phyloP scores from a whole-genome alignment of 2,113 vertebrate genomes.

The Herpetotheres cachinnans region DNA sequence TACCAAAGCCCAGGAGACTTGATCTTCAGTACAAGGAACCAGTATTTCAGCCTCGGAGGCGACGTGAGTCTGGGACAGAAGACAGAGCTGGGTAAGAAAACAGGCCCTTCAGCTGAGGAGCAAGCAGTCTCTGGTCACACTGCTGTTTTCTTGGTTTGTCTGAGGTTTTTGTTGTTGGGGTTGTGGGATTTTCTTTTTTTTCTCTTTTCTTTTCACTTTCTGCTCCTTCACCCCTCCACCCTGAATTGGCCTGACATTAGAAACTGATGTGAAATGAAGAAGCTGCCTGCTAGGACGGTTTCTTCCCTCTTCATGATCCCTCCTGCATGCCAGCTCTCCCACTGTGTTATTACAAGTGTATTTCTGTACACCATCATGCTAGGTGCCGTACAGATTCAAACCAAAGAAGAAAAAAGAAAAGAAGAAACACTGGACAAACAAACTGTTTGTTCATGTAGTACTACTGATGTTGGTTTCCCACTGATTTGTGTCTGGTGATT shows the following conservation, averaged over 20 bases:
- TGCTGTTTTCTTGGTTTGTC: slow-evolving; percentile 19
- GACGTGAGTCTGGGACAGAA: background rate
- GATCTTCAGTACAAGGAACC: slow-evolving; percentile 60
- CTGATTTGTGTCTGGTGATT: slow-evolving; percentile 40
- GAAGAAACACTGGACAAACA: slow-evolving; percentile 43
- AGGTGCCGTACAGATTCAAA: slow-evolving; percentile 11
- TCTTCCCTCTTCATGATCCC: background rate
- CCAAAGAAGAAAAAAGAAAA: background rate
- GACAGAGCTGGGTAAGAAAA: slow-evolving; percentile 40
- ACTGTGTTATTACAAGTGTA: slow-evolving; percentile 41
- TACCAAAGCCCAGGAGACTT: slow-evolving; percentile 41
- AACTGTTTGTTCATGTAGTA: slow-evolving; percentile 6
- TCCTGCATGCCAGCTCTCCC: background rate
- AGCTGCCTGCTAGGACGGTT: slow-evolving; percentile 16
- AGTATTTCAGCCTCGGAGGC: slow-evolving; percentile 17
- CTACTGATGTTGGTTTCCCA: slow-evolving; percentile 46
- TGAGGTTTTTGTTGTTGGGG: background rate
- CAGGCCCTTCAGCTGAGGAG: slow-evolving; percentile 11
- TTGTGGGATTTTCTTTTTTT: slow-evolving; percentile 5
- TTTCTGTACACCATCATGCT: background rate
- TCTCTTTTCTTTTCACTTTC: slow-evolving; percentile 5
- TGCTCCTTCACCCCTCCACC: slow-evolving; percentile 2
- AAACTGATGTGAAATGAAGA: slow-evolving; percentile 25
- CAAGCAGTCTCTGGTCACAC: background rate
- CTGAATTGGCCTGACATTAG: slow-evolving; percentile 30